phyloP scores from a whole-genome alignment of 2,888 invertebrate genomes.

The Cryptosula pallasiana region DNA sequence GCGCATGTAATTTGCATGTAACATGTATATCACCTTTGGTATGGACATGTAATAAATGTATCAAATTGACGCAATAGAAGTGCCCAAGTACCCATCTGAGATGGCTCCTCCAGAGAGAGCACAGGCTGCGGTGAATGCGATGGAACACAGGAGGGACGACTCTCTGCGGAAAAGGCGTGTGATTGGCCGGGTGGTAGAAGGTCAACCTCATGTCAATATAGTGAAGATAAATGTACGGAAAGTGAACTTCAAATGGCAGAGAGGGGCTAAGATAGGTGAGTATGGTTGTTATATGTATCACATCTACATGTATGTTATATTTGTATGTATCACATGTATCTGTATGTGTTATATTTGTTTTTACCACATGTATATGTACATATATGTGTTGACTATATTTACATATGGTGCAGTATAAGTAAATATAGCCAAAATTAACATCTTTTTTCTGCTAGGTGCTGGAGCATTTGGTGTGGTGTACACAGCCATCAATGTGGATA shows the following conservation, averaged over 20 bases:
- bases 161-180: constrained; percentile 59
- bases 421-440: too few relatives aligned
- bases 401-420: too few relatives aligned
- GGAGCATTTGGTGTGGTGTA: constrained; percentile 93
- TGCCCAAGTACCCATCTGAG: not conserved
- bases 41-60: too few relatives aligned
- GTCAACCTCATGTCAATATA: constrained; percentile 55
- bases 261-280: constrained; percentile 73
- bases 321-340: too few relatives aligned
- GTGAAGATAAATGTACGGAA: constrained; percentile 64
- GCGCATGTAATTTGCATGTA: too few relatives aligned
- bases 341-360: too few relatives aligned
- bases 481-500: constrained; percentile 86
- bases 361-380: too few relatives aligned
- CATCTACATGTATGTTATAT: too few relatives aligned
- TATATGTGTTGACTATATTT: too few relatives aligned
- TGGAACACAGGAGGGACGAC: constrained; percentile 66
- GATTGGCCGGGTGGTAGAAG: constrained; percentile 63
- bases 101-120: constrained; percentile 34
- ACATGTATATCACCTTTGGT: too few relatives aligned
- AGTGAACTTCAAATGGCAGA: constrained; percentile 88
- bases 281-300: constrained; percentile 6
- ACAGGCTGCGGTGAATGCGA: constrained; percentile 56
- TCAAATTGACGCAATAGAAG: too few relatives aligned
- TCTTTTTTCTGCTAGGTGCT: too few relatives aligned